Evolutionary conservation across 2,797 vertebrate genomes (phyloP), one percentile per base, ranked within the genome.

Genomic region (Numenius phaeopus): DNA sequence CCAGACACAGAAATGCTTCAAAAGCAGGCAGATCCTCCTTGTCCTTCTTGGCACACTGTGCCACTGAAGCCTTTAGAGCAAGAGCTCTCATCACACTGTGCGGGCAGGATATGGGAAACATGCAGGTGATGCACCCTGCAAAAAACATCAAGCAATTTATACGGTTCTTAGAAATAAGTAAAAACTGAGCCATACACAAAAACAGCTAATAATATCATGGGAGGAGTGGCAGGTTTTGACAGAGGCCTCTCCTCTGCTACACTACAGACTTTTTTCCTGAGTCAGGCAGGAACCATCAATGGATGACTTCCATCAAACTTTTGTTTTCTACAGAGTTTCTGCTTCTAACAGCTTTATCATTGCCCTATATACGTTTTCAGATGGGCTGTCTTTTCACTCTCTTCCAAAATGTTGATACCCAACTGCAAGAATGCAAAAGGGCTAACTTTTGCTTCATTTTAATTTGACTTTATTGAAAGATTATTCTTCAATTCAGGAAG

Each of bases 401-500:
- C 30, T 50, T 57, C 17, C 30, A 59, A 92, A 94, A 85, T 13
- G 52, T 26, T 86, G 85, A 90, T 95, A 82, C 62, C 34, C 17
- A 69, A 65, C 52, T 49, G 11, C 75, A 93, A 91, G 39, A 90
- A 83, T 61, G 58, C 46, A 92, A 71, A 87, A 87, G 27, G 21
- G 29, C 52, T 93, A 96, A 78, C 58, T 92, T 95, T 75, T 44
- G 29, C 58, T 90, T 54, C 49, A 55, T 89, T 96, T 94, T 70
- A 82, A 15, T 37, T 34, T 90, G 79, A 39, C 62, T 97, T 96
- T 96, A 97, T 71, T 90, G 61, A 95, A 97, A 96, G 80, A 90
- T 81, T 75, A 50, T 80, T 91, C 89, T 44, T 80, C 54, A 89
- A 83, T 94, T 96, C 88, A 97, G 78, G 65, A 46, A 46, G 64